Base-by-base conservation (phyloP, 2,797 vertebrate species). In the Pogonophryne albipinna region DNA sequence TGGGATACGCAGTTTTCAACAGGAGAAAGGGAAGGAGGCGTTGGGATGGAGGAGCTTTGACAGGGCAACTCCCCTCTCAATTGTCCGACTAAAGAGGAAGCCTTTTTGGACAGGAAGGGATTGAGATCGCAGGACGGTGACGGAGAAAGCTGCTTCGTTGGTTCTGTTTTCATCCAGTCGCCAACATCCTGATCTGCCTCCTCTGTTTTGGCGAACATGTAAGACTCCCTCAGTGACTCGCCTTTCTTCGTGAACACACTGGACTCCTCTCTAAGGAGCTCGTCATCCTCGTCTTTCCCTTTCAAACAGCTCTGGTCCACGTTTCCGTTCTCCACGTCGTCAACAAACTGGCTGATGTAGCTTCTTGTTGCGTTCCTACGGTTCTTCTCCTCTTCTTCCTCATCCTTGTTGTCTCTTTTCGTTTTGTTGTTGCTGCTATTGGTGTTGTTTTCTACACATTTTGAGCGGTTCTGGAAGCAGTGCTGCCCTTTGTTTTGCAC, bases 271-370 rank as follows among this genome's bases (percentile, higher is more conserved):
- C 93, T 79, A 62, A 95, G 89, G 52, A 95, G 91, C 53, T 89
- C 93, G 42, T 92, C 91, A 7, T 92, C 91, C 69, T 93, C 91
- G 20, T 95, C 95, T 69, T 94, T 94, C 57, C 86, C 86, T 78
- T 87, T 94, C 7, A 90, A 70, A 42, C 90, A 87, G 77, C 87
- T 85, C 84, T 87, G 96, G 73, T 97, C 96, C 4, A 98, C 89
- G 12, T 99, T 99, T 10, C 97, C 98, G 45, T 99, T 99, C 89
- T 99, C 97, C 93, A 99, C 91, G 72, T 99, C 98, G 67, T 98
- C 97, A 56, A 95, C 95, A 38, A 97, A 94, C 19, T 93, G 95
- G 72, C 89, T 93, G 68, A 95, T 93, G 85, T 91, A 95, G 87
- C 85, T 93, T n/a, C 90, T 89, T 0, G 90, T 88, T 27, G 72